Base-by-base conservation (phyloP, 2,888 invertebrate genomes). In the Dimorphilus gyrociliatus region DNA sequence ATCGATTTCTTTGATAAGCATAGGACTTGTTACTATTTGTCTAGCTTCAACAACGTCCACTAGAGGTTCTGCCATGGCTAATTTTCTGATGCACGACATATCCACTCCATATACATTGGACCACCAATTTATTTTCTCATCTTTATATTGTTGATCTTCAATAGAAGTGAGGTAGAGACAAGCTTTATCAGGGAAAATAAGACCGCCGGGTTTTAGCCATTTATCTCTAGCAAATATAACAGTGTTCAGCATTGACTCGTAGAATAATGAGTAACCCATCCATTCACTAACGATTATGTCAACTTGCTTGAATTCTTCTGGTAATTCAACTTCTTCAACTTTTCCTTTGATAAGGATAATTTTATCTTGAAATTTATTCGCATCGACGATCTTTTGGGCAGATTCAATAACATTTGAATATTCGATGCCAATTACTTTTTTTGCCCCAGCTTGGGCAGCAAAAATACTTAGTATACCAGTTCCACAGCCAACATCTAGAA, bases 51-150 rank as follows among this genome's bases (percentile, higher is more conserved):
- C 97, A 10, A 92, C 85, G 64, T 99, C 97, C 0, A 99, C 97
- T 2, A 99, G 70, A 0, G 97, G 97, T 65, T 99, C 97, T 21
- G 82, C 81, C 44, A 97, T 88, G 13, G 97, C 97, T 38, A 94
- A 86, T 66, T 90, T 82, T 31, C 92, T 72, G 58, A 99, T 94
- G 47, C 85, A 85, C 48, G 85, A 86, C 97, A 99, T 99, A 64
- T 99, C 85, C 58, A 99, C 99, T 29, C 97, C 97, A 53, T 99
- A 97, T 2, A 99, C 97, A 66, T 86, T 86, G 55, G 94, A 90
- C 97, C 97, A 97, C 92, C 68, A 99, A 67, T 97, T 92, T 48
- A 99, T 97, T 67, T 99, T 99, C 65, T 97, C 94, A 55, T 97
- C 94, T 65, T 97, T 99, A 68, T 99, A 99, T 67, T 97, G 94